A percentile compares a stretch with the other conserved stretches of the same genome.
Conservation (phyloP, 2,888 invertebrate species). For the Folsomia manolachei region DNA sequence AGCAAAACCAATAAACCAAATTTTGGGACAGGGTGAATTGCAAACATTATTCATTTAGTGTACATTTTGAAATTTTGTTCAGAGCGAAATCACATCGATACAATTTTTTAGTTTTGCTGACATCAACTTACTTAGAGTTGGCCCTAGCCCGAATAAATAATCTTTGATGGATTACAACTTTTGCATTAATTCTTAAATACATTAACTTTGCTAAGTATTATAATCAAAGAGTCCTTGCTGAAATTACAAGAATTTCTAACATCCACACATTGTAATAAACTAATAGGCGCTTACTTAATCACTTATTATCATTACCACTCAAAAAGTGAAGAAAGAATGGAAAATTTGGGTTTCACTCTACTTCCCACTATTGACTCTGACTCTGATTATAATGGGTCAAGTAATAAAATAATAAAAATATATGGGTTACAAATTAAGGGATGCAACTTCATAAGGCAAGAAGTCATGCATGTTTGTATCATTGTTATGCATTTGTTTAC, state of each 20-base stretch:
- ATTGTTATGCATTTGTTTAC: background rate
- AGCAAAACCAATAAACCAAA: too few species aligned
- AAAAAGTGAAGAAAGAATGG: background rate
- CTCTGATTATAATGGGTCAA: constrained; percentile 12
- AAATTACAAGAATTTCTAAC: background rate
- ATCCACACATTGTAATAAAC: background rate
- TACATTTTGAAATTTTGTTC: too few species aligned
- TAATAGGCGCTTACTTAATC: background rate
- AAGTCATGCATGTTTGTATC: background rate
- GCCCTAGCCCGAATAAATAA: too few species aligned
- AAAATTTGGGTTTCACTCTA: constrained; percentile 8
- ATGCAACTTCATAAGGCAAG: background rate
- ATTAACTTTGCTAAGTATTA: background rate
- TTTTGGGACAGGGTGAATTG: background rate
- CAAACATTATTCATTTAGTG: too few species aligned
- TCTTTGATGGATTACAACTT: too few species aligned
- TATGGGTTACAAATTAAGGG: constrained; percentile 1
- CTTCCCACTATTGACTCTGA: constrained; percentile 11
- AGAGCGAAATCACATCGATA: too few species aligned
- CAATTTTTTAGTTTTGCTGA: too few species aligned
- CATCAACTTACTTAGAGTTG: too few species aligned
- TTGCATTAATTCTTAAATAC: too few species aligned
- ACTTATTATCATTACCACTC: constrained; percentile 4
- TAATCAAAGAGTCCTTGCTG: background rate
- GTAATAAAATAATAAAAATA: background rate